These are phyloP conservation scores for Tolmerus cingulatus DNA, from an alignment of 2,888 invertebrate species.

Conservation along the genomic window DNA sequence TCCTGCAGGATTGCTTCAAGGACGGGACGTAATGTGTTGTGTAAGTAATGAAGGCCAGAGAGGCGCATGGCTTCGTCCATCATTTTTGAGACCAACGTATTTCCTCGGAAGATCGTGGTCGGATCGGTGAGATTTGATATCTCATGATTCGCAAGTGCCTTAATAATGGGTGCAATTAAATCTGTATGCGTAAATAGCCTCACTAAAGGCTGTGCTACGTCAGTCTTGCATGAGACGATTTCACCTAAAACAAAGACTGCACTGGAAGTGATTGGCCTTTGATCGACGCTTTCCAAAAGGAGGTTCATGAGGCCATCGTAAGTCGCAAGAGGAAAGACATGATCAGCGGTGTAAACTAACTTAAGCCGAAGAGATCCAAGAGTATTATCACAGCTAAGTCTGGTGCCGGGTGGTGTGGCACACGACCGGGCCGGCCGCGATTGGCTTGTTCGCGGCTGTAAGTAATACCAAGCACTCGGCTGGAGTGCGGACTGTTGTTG, in stretches of 20 bases:
- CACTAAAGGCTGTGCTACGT: conserved; percentile 88
- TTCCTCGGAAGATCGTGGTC: conserved; percentile 92
- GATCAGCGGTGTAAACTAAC: conserved; percentile 87
- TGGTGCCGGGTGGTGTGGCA: conserved; percentile 78
- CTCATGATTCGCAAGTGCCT: conserved; percentile 84
- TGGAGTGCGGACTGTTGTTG: conserved; percentile 69
- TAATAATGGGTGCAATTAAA: conserved; percentile 84
- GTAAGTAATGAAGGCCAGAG: conserved; percentile 86
- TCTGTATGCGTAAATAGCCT: conserved; percentile 86
- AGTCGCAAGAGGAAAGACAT: conserved; percentile 84
- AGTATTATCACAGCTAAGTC: conserved; percentile 69
- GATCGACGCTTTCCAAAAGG: conserved; percentile 69
- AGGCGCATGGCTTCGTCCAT: conserved; percentile 94
- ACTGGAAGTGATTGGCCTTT: conserved; percentile 77
- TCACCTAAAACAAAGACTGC: conserved; percentile 84
- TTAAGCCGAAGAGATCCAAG: conserved; percentile 86
- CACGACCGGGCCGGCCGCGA: conserved; percentile 69
- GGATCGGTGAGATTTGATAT: conserved; percentile 92
- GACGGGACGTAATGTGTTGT: conserved; percentile 82
- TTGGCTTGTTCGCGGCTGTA: conserved; percentile 75
- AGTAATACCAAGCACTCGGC: conserved; percentile 78
- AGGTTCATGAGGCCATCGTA: conserved; percentile 81
- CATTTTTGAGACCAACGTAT: conserved; percentile 92
- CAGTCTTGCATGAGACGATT: conserved; percentile 84
- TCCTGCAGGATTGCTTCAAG: conserved; percentile 84